These are phyloP conservation scores for Himalopsyche phryganea DNA, from an alignment of 1,140 invertebrate genomes.

Conservation along the genomic window DNA sequence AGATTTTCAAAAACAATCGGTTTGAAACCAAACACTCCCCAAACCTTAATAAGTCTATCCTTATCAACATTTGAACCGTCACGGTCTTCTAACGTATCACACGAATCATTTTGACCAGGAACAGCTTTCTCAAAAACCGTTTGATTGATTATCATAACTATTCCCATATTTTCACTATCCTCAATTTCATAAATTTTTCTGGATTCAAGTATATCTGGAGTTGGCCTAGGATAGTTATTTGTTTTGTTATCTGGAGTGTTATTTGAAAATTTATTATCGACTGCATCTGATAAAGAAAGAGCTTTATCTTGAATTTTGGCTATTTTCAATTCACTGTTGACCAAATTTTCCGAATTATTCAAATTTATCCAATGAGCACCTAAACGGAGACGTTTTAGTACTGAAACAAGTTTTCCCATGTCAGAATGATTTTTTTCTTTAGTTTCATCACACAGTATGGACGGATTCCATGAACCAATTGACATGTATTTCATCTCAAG, in stretches of 20 bases:
- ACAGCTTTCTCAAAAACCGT: conserved; percentile 6
- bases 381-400: not conserved
- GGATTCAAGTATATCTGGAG: not conserved
- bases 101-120: not conserved
- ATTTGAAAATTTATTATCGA: not conserved
- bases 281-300: not conserved
- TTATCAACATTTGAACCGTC: conserved; percentile 7
- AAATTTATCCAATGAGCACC: not conserved
- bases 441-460: not conserved
- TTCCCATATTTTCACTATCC: not conserved
- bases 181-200: not conserved
- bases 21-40: conserved; percentile 11
- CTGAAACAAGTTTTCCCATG: not conserved
- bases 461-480: conserved; percentile 10
- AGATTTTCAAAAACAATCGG: conserved; percentile 3
- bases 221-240: not conserved
- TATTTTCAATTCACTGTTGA: not conserved
- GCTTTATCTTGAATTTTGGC: not conserved
- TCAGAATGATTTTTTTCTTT: not conserved
- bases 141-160: conserved; percentile 14
- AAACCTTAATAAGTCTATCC: conserved; percentile 3
- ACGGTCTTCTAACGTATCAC: not conserved
- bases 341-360: not conserved
- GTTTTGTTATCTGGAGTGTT: not conserved
- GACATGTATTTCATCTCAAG: conserved; percentile 6